Base-by-base conservation (phyloP, 2,888 invertebrate species). In the Teleiodes luculella region DNA sequence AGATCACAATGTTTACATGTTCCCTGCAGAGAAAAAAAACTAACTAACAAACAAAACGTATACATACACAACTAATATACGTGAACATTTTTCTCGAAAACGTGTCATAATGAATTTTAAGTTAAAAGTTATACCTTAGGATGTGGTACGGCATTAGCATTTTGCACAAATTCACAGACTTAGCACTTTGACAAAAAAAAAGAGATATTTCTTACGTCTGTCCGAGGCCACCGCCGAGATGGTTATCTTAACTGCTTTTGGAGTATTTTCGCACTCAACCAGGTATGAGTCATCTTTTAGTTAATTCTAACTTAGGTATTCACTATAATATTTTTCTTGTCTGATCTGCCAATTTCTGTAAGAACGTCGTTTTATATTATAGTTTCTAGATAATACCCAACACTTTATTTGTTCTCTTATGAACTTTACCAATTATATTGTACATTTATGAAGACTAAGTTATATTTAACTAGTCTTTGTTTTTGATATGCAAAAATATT, bases 161-260 rank as follows among this genome's bases (percentile, higher is more conserved):
- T 53, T 45, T 39, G 49, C 41, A 49, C 28, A 37, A 37, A 48
- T 20, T 48, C 18, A n/a, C 18, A 11, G 30, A 30, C 47, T 59
- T 52, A 54, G 49, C 57, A 57, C 55, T 52, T 56, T 61, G 60
- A 57, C 60, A 62, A 61, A 61, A 58, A 53, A 62, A 53, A 24
- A 6, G 24, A 46, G 52, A 58, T 58, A 63, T 62, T 63, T 65
- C 63, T 61, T 41, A 54, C 54, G 53, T 54, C 57, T 59, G 45
- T 30, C 20, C 20, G 33, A n/a, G 39, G 30, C 49, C n/a, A n/a
- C n/a, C n/a, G n/a, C n/a, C 7, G 55, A 63, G 66, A 66, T 66
- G 54, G 54, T 59, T 59, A 62, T 65, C 64, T 62, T 52, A 45
- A 52, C 58, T 59, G 57, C 49, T 64, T n/a, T 65, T 64, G 61